phyloP scores from a whole-genome alignment of 2,113 vertebrate genomes.

The Odontesthes bonariensis region DNA sequence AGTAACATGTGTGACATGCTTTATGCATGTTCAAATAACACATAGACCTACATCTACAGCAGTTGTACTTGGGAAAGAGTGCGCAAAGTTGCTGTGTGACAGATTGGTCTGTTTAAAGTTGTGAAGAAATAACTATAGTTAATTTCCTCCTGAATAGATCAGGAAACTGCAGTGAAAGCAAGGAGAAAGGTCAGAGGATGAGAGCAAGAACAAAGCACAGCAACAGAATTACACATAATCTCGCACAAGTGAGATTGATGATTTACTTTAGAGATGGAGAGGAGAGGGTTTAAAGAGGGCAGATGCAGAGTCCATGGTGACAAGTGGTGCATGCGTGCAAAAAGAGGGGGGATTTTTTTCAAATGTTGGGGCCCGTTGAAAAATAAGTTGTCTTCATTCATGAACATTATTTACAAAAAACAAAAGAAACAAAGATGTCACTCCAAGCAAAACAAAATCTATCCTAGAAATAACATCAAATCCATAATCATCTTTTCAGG shows the following conservation, averaged over 20 bases:
- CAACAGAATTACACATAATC: constrained; percentile 18
- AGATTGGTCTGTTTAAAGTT: too few relatives aligned
- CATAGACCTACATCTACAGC: not conserved
- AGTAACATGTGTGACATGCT: too few relatives aligned
- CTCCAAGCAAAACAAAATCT: too few relatives aligned
- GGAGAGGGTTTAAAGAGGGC: constrained; percentile 5
- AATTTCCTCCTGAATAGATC: constrained; percentile 28
- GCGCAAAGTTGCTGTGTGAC: too few relatives aligned
- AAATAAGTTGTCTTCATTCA: too few relatives aligned
- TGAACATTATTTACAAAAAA: constrained; percentile 21
- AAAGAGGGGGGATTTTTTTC: too few relatives aligned
- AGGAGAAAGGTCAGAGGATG: constrained; percentile 19
- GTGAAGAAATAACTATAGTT: too few relatives aligned
- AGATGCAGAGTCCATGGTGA: constrained; percentile 21
- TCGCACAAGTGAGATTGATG: constrained; percentile 64
- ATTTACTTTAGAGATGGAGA: constrained; percentile 6
- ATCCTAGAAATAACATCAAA: too few relatives aligned
- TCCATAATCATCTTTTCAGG: too few relatives aligned
- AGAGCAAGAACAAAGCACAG: constrained; percentile 4
- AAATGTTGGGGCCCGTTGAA: too few relatives aligned
- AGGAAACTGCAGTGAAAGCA: constrained; percentile 16
- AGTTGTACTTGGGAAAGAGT: not conserved
- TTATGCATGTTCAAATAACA: too few relatives aligned
- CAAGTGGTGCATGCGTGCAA: too few relatives aligned
- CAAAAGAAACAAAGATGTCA: not conserved